phyloP scores from a whole-genome alignment of 2,113 vertebrate genomes.

The Tretioscincus oriximinensis region DNA sequence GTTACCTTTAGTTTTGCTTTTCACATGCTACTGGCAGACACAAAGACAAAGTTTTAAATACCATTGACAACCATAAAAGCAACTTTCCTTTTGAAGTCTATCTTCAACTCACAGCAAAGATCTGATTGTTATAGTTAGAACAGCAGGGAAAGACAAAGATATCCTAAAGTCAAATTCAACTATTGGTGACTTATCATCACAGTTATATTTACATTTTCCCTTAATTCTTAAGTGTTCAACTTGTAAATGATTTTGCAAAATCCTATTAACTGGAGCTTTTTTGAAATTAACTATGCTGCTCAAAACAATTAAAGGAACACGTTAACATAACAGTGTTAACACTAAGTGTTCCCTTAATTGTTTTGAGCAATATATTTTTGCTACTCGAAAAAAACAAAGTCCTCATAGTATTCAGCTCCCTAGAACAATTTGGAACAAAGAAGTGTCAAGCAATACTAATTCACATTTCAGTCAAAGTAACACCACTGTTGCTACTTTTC shows the following conservation, averaged over 20 bases:
- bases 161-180: too few relatives aligned
- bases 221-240: background rate
- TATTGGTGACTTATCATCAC: too few relatives aligned
- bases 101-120: constrained; percentile 11
- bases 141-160: background rate
- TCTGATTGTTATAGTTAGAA: background rate
- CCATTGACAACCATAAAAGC: constrained; percentile 38
- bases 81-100: constrained; percentile 44
- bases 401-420: background rate
- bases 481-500: background rate
- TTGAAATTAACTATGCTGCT: background rate
- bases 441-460: background rate
- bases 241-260: background rate
- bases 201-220: background rate
- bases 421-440: background rate
- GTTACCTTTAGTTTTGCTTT: background rate
- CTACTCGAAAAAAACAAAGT: background rate
- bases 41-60: constrained; percentile 29
- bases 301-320: too few relatives aligned
- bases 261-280: constrained; percentile 23
- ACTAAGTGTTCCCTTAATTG: too few relatives aligned
- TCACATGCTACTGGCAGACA: constrained; percentile 1
- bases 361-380: too few relatives aligned
- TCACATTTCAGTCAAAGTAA: background rate
- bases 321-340: too few relatives aligned